Conservation (phyloP, 2,888 invertebrate genomes). For the Diarsia brunnea region DNA sequence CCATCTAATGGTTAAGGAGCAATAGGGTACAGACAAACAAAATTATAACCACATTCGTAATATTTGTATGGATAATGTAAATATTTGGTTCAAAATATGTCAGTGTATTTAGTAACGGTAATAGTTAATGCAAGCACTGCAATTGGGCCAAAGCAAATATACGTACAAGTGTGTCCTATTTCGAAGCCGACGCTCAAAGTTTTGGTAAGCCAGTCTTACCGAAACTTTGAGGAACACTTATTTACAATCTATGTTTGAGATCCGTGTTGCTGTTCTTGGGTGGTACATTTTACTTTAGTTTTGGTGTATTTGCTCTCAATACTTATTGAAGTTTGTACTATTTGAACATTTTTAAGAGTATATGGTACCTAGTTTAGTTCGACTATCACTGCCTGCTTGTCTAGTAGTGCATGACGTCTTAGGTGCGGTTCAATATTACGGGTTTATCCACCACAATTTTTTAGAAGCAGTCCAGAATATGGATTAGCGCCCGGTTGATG, state of each 20-base stretch:
- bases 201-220: constrained; percentile 36
- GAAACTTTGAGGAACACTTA: constrained; percentile 36
- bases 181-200: constrained; percentile 40
- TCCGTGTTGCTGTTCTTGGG: constrained; percentile 23
- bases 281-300: constrained; percentile 15
- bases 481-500: not conserved
- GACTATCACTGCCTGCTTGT: not conserved
- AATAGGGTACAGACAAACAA: not conserved
- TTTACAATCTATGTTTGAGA: constrained; percentile 46
- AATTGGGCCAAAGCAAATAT: constrained; percentile 56
- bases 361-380: not conserved
- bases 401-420: not conserved
- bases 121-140: constrained; percentile 40
- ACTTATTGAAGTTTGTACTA: constrained; percentile 1
- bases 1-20: not conserved
- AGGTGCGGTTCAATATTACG: not conserved
- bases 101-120: constrained; percentile 35
- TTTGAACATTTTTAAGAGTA: not conserved
- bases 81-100: constrained; percentile 34
- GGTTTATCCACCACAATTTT: not conserved
- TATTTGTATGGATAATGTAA: constrained; percentile 2
- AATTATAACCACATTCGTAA: not conserved
- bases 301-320: not conserved
- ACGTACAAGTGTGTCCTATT: constrained; percentile 64
- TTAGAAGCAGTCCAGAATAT: not conserved